These are phyloP conservation scores for Liopterus haemorrhoidalis DNA, from an alignment of 2,888 invertebrate species.

Conservation along the genomic window DNA sequence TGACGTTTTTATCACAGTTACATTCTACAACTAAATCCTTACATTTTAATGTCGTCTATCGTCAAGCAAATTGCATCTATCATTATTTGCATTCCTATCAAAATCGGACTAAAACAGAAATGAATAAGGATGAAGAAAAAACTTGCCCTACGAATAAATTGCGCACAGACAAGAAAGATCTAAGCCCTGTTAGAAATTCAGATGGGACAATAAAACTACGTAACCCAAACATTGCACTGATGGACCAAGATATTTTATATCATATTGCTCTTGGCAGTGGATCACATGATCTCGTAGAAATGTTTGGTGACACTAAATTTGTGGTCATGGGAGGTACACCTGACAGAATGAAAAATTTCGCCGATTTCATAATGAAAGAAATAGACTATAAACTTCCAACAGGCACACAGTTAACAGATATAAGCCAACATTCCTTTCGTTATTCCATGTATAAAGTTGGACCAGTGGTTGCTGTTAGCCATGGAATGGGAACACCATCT, in stretches of 20 bases:
- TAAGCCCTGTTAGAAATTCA: no score
- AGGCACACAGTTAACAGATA: conserved; percentile 48
- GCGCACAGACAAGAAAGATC: no score
- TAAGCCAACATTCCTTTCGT: conserved; percentile 54
- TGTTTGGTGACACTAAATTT: conserved; percentile 65
- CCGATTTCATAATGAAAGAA: conserved; percentile 50
- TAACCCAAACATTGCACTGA: no score
- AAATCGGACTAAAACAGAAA: no score
- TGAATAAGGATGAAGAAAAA: no score
- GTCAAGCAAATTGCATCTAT: no score
- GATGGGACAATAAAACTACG: no score
- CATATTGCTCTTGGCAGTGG: conserved; percentile 54
- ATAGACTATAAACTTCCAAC: conserved; percentile 46
- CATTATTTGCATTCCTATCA: no score
- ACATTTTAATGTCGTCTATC: no score
- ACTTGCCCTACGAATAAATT: no score
- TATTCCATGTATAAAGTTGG: conserved; percentile 65
- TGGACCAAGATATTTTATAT: conserved; percentile 58
- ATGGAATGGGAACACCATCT: conserved; percentile 72
- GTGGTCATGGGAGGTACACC: conserved; percentile 66
- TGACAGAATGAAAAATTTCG: conserved; percentile 58
- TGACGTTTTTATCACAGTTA: no score
- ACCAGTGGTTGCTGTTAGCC: conserved; percentile 59
- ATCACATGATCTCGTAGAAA: conserved; percentile 50
- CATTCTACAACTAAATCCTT: no score